These are phyloP conservation scores for Pseudanteris insignis DNA, from an alignment of 2,888 invertebrate genomes.

Conservation along the genomic window DNA sequence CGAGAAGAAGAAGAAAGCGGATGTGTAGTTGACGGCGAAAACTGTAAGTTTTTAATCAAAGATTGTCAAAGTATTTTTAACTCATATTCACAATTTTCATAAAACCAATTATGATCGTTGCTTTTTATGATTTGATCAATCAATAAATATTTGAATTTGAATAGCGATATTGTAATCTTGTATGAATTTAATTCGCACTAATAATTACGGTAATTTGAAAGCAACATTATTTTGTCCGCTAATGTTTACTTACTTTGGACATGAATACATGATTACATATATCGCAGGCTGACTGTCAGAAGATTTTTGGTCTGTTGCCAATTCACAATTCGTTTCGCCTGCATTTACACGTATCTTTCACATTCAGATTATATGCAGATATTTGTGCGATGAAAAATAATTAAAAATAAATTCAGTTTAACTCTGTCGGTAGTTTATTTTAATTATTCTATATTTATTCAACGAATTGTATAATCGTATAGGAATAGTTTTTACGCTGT, in stretches of 20 bases:
- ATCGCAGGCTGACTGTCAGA: slow-evolving; percentile 39
- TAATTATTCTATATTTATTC: too few species aligned
- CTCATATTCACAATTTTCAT: not conserved
- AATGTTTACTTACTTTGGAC: slow-evolving; percentile 40
- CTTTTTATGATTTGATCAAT: too few species aligned
- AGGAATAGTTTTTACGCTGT: not conserved
- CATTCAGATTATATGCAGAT: slow-evolving; percentile 33
- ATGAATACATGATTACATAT: slow-evolving; percentile 31
- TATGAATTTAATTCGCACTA: slow-evolving; percentile 5
- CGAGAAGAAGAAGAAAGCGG: slow-evolving; percentile 61
- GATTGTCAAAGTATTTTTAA: not conserved
- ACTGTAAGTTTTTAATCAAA: slow-evolving; percentile 56
- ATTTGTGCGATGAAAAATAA: slow-evolving; percentile 26
- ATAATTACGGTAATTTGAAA: slow-evolving; percentile 17
- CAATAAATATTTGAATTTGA: too few species aligned
- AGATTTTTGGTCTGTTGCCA: slow-evolving; percentile 43
- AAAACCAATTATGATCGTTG: not conserved
- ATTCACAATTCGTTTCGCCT: slow-evolving; percentile 37
- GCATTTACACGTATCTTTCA: slow-evolving; percentile 31
- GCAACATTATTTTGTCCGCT: slow-evolving; percentile 27
- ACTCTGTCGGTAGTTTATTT: slow-evolving; percentile 10
- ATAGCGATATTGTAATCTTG: too few species aligned
- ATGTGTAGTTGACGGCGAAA: slow-evolving; percentile 62
- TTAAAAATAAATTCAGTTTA: slow-evolving; percentile 30
- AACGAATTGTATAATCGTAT: too few species aligned